A percentile compares a stretch with the other conserved stretches of the same genome.
Conservation (phyloP, 1,140 invertebrate species). For the Microplitis demolitor region DNA sequence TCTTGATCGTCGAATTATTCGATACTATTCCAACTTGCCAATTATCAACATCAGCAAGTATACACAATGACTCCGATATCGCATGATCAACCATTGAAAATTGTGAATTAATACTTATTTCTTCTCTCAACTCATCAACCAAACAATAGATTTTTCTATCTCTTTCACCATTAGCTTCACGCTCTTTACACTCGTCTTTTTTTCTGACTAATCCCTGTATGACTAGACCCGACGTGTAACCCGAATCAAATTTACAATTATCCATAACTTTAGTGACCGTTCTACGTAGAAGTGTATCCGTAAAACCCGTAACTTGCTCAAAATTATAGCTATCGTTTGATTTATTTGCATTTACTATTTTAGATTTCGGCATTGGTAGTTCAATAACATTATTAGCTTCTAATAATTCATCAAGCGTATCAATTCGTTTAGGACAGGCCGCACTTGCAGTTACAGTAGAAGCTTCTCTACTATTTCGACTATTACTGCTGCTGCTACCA, state of each 20-base stretch:
- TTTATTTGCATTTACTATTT: slow-evolving; percentile 15
- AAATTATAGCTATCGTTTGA: slow-evolving; percentile 22
- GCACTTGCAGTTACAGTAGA: too few species aligned
- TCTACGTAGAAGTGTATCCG: slow-evolving; percentile 45
- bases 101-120: slow-evolving; percentile 44
- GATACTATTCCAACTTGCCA: slow-evolving; percentile 70
- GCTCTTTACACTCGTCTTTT: slow-evolving; percentile 31
- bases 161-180: slow-evolving; percentile 24
- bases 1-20: slow-evolving; percentile 41
- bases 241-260: slow-evolving; percentile 28
- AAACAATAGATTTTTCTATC: slow-evolving; percentile 36
- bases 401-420: slow-evolving; percentile 51
- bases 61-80: slow-evolving; percentile 78
- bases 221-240: slow-evolving; percentile 54
- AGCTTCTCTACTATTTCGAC: too few species aligned
- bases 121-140: slow-evolving; percentile 52
- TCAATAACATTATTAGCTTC: slow-evolving; percentile 64
- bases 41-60: slow-evolving; percentile 81
- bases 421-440: slow-evolving; percentile 33
- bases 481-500: too few species aligned
- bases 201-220: slow-evolving; percentile 54
- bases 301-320: slow-evolving; percentile 46
- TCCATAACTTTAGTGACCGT: slow-evolving; percentile 31
- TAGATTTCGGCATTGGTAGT: slow-evolving; percentile 66
- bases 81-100: slow-evolving; percentile 69